Conservation (phyloP, 2,113 vertebrate genomes). For the Edolisoma coerulescens region DNA sequence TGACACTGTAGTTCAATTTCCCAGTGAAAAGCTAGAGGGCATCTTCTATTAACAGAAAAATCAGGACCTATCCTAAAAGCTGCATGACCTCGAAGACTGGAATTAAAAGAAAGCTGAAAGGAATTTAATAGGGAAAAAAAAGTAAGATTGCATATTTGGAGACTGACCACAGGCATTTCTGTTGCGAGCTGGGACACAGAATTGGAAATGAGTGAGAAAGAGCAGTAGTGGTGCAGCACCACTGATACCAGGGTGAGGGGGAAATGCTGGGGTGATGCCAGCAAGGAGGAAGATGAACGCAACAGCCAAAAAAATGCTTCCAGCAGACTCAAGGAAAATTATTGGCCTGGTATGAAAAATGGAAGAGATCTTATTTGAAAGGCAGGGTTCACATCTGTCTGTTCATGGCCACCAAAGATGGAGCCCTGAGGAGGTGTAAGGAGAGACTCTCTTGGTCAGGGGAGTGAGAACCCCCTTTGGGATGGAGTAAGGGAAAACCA, state of each 20-base stretch:
- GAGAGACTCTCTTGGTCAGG: not conserved
- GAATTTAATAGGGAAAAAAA: not conserved
- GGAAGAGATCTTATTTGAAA: not conserved
- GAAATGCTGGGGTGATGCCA: not conserved
- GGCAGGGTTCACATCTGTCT: not conserved
- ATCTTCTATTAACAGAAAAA: not conserved
- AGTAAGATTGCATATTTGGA: not conserved
- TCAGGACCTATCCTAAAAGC: not conserved
- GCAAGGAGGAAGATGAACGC: not conserved
- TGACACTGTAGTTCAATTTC: not conserved
- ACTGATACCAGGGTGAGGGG: not conserved
- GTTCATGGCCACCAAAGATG: not conserved
- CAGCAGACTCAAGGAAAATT: not conserved
- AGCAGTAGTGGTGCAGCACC: not conserved
- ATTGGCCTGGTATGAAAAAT: not conserved
- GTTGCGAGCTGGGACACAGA: fast-evolving
- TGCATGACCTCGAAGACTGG: not conserved
- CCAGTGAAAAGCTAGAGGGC: not conserved
- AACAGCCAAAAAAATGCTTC: not conserved
- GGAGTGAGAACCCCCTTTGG: not conserved
- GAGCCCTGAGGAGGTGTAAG: not conserved
- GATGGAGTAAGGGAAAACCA: not conserved
- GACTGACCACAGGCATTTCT: not conserved
- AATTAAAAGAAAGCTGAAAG: not conserved
- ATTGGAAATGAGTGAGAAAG: not conserved